Evolutionary conservation across 2,113 vertebrate species (phyloP).

Genomic region (Eptatretus burgeri): DNA sequence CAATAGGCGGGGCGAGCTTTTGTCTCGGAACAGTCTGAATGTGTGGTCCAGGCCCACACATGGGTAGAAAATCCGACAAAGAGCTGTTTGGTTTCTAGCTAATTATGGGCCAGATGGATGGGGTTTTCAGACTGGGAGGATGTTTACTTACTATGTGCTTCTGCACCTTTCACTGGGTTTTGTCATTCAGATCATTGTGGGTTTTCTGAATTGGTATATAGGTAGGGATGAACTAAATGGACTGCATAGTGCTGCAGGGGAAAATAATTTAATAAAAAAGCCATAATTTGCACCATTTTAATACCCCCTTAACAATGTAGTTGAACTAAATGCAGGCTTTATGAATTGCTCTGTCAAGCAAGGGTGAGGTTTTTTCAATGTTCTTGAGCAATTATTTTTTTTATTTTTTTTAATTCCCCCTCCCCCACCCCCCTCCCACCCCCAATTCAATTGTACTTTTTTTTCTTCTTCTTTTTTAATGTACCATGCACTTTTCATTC

Average conservation of each 20-base stretch:
- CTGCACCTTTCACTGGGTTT: conserved; percentile 3
- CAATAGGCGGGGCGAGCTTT: conserved; percentile 1
- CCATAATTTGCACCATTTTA: not conserved
- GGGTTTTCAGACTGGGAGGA: conserved; percentile 5
- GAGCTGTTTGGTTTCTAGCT: conserved; percentile 6
- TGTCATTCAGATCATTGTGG: conserved; percentile 6
- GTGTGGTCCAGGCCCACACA: conserved; percentile 6
- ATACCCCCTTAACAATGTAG: not conserved
- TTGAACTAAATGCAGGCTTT: too few relatives aligned
- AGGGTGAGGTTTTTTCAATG: too few relatives aligned
- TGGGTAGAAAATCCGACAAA: not conserved
- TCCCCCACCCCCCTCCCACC: not conserved
- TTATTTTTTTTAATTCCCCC: not conserved
- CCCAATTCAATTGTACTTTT: too few relatives aligned
- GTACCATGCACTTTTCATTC: too few relatives aligned
- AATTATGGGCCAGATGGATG: conserved; percentile 5
- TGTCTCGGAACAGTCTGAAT: not conserved
- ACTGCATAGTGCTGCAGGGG: not conserved
- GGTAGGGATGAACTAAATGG: not conserved
- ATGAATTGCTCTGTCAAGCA: too few relatives aligned
- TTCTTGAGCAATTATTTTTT: too few relatives aligned
- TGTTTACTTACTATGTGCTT: conserved; percentile 6
- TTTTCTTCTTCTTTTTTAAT: too few relatives aligned
- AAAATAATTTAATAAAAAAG: conserved; percentile 7
- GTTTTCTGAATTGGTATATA: not conserved